Conservation (phyloP, 2,888 invertebrate genomes). For the Bembecia ichneumoniformis region DNA sequence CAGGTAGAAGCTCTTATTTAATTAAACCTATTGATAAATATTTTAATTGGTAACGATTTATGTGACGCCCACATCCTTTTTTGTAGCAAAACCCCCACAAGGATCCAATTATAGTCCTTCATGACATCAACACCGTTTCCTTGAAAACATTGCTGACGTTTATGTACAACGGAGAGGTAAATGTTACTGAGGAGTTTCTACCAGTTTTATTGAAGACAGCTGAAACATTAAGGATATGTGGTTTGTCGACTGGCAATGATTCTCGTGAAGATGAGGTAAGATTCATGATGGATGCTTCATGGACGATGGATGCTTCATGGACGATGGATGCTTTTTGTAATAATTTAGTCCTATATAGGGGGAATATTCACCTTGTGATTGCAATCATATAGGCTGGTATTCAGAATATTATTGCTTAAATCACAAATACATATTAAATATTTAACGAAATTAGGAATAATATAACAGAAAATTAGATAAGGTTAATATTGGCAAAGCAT, state of each 20-base stretch:
- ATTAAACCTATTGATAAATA: neutral
- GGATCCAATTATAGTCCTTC: slow-evolving; percentile 81
- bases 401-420: too few relatives aligned
- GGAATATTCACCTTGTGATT: too few relatives aligned
- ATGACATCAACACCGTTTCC: slow-evolving; percentile 78
- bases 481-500: too few relatives aligned
- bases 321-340: too few relatives aligned
- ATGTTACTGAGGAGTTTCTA: slow-evolving; percentile 79
- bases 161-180: slow-evolving; percentile 83
- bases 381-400: too few relatives aligned
- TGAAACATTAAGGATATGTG: slow-evolving; percentile 78
- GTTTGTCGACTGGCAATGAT: slow-evolving; percentile 74
- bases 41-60: slow-evolving; percentile 9
- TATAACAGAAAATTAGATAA: too few relatives aligned
- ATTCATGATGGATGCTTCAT: too few relatives aligned
- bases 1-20: slow-evolving; percentile 45
- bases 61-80: slow-evolving; percentile 52
- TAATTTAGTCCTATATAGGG: too few relatives aligned
- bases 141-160: slow-evolving; percentile 77
- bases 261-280: slow-evolving; percentile 48
- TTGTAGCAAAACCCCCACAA: slow-evolving; percentile 81
- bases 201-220: slow-evolving; percentile 78
- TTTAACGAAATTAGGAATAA: too few relatives aligned
- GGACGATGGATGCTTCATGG: too few relatives aligned
- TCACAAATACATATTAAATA: too few relatives aligned